These are phyloP conservation scores for Neocloeon triangulifer DNA, from an alignment of 1,140 invertebrate species.

Conservation along the genomic window DNA sequence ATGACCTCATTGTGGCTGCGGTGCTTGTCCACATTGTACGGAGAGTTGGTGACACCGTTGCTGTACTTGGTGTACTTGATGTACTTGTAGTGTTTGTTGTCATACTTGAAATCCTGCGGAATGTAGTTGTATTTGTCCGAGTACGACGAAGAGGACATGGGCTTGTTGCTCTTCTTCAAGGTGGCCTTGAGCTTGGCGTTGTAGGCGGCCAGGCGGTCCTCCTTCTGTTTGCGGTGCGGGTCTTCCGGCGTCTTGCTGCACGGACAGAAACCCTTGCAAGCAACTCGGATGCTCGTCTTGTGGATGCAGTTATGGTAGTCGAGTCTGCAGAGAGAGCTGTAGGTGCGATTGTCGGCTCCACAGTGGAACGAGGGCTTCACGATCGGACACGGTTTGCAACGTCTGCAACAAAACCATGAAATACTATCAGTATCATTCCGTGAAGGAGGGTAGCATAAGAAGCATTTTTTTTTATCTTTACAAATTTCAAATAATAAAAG, in stretches of 20 bases:
- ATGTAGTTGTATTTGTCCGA: constrained; percentile 31
- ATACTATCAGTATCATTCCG: no score
- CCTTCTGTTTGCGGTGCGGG: constrained; percentile 9
- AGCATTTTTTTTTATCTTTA: no score
- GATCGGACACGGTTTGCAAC: constrained; percentile 53
- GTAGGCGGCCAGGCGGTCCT: constrained; percentile 31
- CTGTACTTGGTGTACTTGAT: constrained; percentile 50
- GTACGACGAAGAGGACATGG: not conserved
- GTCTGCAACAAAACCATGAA: constrained; percentile 31
- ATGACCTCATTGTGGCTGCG: constrained; percentile 43
- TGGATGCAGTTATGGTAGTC: constrained; percentile 86
- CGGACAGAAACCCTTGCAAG: constrained; percentile 75
- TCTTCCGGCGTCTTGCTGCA: constrained; percentile 32
- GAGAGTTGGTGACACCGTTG: constrained; percentile 24
- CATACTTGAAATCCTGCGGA: constrained; percentile 52
- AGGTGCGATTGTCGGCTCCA: constrained; percentile 77
- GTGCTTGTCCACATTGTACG: constrained; percentile 35
- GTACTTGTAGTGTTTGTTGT: constrained; percentile 60
- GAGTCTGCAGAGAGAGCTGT: constrained; percentile 68
- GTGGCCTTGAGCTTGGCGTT: constrained; percentile 42
- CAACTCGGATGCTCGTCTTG: constrained; percentile 43
- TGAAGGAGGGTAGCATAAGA: no score
- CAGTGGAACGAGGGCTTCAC: constrained; percentile 62
- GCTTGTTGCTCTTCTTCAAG: constrained; percentile 15
- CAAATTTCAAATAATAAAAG: no score